A percentile compares a stretch with the other conserved stretches of the same genome.
These are phyloP conservation scores for Phrynocephalus vlangalii DNA, from an alignment of 2,797 vertebrate species.

Conservation along the genomic window DNA sequence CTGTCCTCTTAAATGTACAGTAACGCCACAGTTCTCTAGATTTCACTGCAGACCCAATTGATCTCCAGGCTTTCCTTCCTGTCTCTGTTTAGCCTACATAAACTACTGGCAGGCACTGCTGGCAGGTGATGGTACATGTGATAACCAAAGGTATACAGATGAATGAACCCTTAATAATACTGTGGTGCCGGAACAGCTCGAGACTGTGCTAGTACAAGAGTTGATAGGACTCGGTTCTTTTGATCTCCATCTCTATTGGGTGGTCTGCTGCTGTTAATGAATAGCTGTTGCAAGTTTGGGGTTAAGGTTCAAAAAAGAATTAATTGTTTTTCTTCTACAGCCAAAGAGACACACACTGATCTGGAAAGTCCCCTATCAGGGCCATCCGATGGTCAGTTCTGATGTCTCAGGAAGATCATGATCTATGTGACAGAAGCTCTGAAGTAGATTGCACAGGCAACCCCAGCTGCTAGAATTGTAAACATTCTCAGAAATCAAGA, in stretches of 20 bases:
- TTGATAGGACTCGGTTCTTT: not conserved
- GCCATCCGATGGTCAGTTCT: not conserved
- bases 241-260: not conserved
- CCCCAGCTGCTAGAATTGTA: not conserved
- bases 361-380: not conserved
- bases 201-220: not conserved
- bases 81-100: not conserved
- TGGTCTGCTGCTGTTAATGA: not conserved
- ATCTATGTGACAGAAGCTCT: not conserved
- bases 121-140: not conserved
- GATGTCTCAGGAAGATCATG: not conserved
- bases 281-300: not conserved
- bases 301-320: not conserved
- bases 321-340: not conserved
- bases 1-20: not conserved
- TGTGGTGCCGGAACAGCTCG: not conserved
- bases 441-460: not conserved
- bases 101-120: not conserved
- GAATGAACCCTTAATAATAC: not conserved
- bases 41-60: not conserved
- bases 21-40: not conserved
- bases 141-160: conserved; percentile 2
- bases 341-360: not conserved
- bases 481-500: not conserved
- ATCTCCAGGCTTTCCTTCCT: not conserved